These are phyloP conservation scores for Onychorhynchus coronatus DNA, from an alignment of 2,113 vertebrate genomes.

Conservation along the genomic window DNA sequence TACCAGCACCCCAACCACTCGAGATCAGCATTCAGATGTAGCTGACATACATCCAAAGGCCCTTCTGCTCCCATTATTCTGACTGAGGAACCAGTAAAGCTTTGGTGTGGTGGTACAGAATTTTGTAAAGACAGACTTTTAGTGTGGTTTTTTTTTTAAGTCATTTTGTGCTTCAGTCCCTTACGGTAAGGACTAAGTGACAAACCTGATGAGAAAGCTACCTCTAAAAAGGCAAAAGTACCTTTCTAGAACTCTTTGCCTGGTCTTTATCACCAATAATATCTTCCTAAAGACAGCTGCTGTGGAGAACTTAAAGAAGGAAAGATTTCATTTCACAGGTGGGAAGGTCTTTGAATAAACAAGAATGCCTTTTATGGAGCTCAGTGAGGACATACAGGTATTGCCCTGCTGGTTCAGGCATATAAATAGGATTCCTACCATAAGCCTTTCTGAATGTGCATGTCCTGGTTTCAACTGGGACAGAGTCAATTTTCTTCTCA, in stretches of 20 bases:
- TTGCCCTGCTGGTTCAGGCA: background rate
- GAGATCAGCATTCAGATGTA: fast-evolving
- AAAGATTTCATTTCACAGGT: background rate
- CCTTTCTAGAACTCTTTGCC: background rate
- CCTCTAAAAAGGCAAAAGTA: background rate
- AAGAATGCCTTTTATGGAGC: background rate
- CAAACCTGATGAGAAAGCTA: background rate
- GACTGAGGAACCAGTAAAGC: background rate
- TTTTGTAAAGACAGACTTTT: background rate
- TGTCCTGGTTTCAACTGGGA: background rate
- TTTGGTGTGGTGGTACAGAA: background rate
- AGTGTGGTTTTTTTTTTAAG: background rate
- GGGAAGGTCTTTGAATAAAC: background rate
- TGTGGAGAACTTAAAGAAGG: background rate
- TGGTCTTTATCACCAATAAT: background rate
- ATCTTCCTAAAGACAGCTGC: background rate
- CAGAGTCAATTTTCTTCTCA: background rate
- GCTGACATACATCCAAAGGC: background rate
- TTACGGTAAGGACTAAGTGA: background rate
- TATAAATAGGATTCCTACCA: background rate
- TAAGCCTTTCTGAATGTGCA: background rate
- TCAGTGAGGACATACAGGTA: background rate
- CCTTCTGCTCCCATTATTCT: background rate
- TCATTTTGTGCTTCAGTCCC: background rate
- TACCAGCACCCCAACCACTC: background rate